phyloP scores from a whole-genome alignment of 2,888 invertebrate species.

The Amphipoea oculea region DNA sequence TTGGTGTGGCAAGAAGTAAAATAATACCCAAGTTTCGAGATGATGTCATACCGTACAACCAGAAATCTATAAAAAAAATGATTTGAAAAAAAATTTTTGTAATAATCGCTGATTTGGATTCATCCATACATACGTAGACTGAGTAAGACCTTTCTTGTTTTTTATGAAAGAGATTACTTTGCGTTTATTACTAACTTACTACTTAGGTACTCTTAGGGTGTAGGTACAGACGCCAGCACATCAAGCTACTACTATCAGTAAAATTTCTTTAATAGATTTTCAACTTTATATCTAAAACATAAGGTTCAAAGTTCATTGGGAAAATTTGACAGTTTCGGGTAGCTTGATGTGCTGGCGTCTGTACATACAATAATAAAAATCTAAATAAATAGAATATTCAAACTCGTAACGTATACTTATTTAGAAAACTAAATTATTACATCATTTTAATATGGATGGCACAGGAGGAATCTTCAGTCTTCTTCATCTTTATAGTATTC shows the following conservation, averaged over 20 bases:
- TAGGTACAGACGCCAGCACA: too few species aligned
- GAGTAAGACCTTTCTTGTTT: background rate
- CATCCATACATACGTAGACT: background rate
- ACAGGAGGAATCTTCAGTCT: background rate
- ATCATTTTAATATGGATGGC: background rate
- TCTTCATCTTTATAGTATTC: background rate
- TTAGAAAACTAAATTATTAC: background rate
- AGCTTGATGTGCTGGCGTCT: too few species aligned
- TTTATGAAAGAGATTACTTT: background rate
- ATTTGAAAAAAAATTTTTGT: background rate
- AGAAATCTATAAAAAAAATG: background rate
- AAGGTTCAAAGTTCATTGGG: too few species aligned
- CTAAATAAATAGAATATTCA: background rate
- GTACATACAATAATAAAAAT: background rate
- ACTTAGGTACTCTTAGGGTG: too few species aligned
- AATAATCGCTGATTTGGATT: background rate
- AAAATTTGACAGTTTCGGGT: too few species aligned
- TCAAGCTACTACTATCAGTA: too few species aligned
- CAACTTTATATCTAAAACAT: too few species aligned
- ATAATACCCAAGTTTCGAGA: slow-evolving; percentile 31
- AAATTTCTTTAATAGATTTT: too few species aligned
- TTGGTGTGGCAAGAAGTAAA: slow-evolving; percentile 52
- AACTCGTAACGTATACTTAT: too few species aligned
- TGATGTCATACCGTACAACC: background rate
- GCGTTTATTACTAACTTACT: background rate